Conservation (phyloP, 2,888 invertebrate genomes). For the Drosophila phalerata region DNA sequence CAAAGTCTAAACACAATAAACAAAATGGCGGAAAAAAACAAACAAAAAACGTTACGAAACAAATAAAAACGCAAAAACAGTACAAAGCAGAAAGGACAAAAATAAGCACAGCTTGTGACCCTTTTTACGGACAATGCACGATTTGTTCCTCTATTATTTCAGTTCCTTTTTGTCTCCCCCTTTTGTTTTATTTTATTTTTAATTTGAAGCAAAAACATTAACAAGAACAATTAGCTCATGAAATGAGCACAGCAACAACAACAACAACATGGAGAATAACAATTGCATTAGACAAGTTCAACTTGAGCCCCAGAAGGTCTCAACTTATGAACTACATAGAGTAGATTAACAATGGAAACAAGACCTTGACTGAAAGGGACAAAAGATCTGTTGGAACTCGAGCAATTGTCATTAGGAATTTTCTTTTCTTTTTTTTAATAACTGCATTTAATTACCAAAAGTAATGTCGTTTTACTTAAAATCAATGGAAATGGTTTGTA, state of each 20-base stretch:
- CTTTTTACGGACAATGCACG: conserved; percentile 72
- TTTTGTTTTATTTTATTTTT: conserved; percentile 34
- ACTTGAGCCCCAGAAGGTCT: conserved; percentile 22
- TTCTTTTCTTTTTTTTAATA: neutral
- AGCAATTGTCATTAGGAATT: conserved; percentile 10
- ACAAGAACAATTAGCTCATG: conserved; percentile 77
- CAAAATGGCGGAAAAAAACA: conserved; percentile 67
- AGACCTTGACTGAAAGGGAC: conserved; percentile 24
- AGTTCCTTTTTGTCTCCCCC: neutral
- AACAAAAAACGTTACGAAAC: conserved; percentile 20
- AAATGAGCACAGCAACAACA: conserved; percentile 54
- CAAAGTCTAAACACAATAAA: conserved; percentile 79
- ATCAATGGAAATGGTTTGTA: neutral
- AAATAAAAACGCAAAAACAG: conserved; percentile 31
- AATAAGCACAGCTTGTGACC: conserved; percentile 76
- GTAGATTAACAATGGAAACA: conserved; percentile 31
- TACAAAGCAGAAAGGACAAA: conserved; percentile 48
- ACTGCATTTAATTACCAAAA: conserved; percentile 1
- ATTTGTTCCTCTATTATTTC: conserved; percentile 20
- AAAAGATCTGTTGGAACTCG: conserved; percentile 1
- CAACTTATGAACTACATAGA: conserved; percentile 18
- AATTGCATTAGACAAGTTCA: conserved; percentile 50
- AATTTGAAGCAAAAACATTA: conserved; percentile 70
- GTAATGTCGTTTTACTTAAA: neutral
- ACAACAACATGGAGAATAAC: conserved; percentile 33